Conservation (phyloP, 2,797 vertebrate species). For the Oreortyx pictus region DNA sequence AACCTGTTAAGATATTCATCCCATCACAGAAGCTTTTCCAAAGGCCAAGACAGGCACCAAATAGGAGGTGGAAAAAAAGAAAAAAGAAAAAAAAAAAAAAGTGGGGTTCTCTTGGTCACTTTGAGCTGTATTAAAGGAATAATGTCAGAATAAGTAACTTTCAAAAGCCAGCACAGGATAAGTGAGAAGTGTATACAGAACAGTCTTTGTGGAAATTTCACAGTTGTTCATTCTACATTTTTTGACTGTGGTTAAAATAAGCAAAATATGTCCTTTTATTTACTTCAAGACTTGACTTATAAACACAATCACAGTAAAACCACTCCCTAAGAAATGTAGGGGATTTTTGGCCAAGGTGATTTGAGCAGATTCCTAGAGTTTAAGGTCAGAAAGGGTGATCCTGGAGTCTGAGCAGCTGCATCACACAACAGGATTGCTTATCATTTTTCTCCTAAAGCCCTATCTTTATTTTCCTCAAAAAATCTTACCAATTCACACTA, state of each 20-base stretch:
- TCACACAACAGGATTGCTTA: not conserved
- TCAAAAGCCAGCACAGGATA: not conserved
- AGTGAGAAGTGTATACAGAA: not conserved
- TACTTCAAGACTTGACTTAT: not conserved
- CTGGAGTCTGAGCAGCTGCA: not conserved
- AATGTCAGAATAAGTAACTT: not conserved
- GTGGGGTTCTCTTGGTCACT: not conserved
- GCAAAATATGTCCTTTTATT: not conserved
- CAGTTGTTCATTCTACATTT: not conserved
- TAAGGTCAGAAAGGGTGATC: conserved; percentile 17
- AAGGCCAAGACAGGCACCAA: not conserved
- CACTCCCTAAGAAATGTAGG: not conserved
- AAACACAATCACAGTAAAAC: not conserved
- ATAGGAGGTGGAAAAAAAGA: accelerated
- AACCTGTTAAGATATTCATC: not conserved
- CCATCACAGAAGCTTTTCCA: not conserved
- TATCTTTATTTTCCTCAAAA: conserved; percentile 18
- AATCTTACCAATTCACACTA: not conserved
- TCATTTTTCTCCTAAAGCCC: not conserved
- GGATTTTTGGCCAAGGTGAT: not conserved
- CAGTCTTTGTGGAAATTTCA: not conserved
- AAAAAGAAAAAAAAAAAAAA: not conserved
- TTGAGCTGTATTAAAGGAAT: not conserved
- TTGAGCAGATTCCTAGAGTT: not conserved
- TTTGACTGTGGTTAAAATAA: not conserved